Base-by-base conservation (phyloP, 2,888 invertebrate species). In the Seira ritae region DNA sequence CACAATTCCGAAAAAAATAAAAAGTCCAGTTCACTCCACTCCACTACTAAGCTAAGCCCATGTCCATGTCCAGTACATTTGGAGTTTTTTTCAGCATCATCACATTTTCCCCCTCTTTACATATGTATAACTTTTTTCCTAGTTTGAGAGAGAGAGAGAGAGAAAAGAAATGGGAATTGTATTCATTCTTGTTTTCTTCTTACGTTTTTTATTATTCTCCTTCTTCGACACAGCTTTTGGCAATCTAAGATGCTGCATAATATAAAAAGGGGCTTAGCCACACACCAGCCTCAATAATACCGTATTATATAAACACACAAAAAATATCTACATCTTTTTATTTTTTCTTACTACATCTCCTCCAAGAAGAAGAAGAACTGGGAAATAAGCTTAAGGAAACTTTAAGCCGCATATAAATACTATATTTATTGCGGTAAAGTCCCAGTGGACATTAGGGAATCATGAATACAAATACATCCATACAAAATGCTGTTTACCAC, bases 391-490 rank as follows among this genome's bases (percentile, higher is more conserved):
- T 31, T 31, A 31, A 72, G 37, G 10, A 72, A 62, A 31, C 60
- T 24, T 62, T 72, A 42, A 42, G 72, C 62, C 31, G 31, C 31
- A 31, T 31, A 31, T 70, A 78, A 78, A 46, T 78, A 78, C 70
- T 78, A 78, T 78, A 78, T 31, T 31, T 31, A 31, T 78, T 78
- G 65, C 69, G 55, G 66, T 70, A 74, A 31, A 80, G 73, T 80
- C 80, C 80, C 80, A 62, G 73, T 80, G 80, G 80, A 80, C 80
- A 80, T 80, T 80, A 80, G 73, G 69, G 80, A 80, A 80, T 80
- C 78, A 78, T 78, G 78, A 78, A 78, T 78, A 78, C 78, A 78
- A 78, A 78, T 78, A 78, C 78, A 78, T 78, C 78, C 78, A 78
- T 78, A 78, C 70, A 78, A 78, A 78, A 78, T 78, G 78, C 78